phyloP scores from a whole-genome alignment of 2,797 vertebrate species.

The Crocodylus rhombifer region DNA sequence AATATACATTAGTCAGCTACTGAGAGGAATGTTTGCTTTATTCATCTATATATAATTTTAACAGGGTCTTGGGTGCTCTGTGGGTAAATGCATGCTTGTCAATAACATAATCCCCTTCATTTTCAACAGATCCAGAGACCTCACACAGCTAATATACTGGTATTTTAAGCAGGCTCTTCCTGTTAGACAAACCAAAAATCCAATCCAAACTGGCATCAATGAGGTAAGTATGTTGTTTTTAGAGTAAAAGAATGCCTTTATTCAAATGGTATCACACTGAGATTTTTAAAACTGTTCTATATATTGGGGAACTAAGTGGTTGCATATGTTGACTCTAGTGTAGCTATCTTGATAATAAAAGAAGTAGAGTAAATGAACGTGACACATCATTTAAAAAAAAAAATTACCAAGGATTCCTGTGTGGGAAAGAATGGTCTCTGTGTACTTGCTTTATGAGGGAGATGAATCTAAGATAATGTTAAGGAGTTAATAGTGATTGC shows the following conservation, averaged over 20 bases:
- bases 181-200: constrained; percentile 1
- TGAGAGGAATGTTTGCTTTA: not conserved
- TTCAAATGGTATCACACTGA: not conserved
- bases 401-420: not conserved
- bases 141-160: constrained; percentile 10
- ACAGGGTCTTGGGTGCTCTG: not conserved
- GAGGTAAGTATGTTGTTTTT: constrained; percentile 74
- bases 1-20: not conserved
- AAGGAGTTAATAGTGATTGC: not conserved
- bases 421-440: not conserved
- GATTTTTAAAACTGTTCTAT: constrained; percentile 3
- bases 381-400: not conserved
- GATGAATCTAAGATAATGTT: not conserved
- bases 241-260: not conserved
- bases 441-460: not conserved
- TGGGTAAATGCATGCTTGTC: not conserved
- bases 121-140: constrained; percentile 54
- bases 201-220: constrained; percentile 54
- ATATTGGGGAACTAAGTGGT: not conserved
- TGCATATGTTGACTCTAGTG: not conserved
- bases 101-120: constrained; percentile 5
- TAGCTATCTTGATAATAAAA: not conserved
- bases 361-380: not conserved
- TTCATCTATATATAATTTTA: not conserved
- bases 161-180: constrained; percentile 35